Evolutionary conservation across 2,797 vertebrate genomes (phyloP), one percentile per base, ranked within the genome.

Genomic region (Gymnopithys bicolor): DNA sequence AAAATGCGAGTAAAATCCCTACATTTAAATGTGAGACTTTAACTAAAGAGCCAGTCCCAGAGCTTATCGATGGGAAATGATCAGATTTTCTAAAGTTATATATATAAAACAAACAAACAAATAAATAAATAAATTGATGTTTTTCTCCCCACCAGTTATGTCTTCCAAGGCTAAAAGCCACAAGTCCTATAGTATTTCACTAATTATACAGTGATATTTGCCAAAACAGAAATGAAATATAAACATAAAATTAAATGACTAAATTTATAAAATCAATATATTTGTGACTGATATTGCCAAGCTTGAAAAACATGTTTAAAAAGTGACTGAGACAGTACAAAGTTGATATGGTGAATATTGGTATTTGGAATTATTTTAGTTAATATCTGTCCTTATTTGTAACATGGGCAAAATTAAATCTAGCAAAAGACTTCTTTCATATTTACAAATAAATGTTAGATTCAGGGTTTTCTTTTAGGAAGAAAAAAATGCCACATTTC

Each of bases 21-120:
- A 1, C 1, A 4, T 12, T 71, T 49, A 39, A 51, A 33, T 0
- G 1, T 25, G 33, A 80, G 19, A 5, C 19, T 49, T 7, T 5
- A 51, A 13, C 27, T 62, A 28, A 43, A 27, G 28, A 62, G 28
- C 23, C 41, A 28, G 12, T 24, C 18, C 19, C 39, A 39, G 13
- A 86, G 17, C 24, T 74, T 7, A 27, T 19, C 30, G 4, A 0
- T 14, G 23, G 37, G 55, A 73, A 59, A 62, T 30, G 41, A 3
- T 66, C 46, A 16, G 14, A 28, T 77, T 60, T 84, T 16, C 63
- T 70, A 11, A 52, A 73, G 33, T 6, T 53, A 2, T 7, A 30
- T 84, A 19, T 7, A 59, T 2, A 80, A 52, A 21, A 4, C 0
- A 1, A 22, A 27, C 10, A 70, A 60, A 21, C 19, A 23, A 35